Conservation (phyloP, 2,797 vertebrate genomes). For the Epinephelus malabaricus region DNA sequence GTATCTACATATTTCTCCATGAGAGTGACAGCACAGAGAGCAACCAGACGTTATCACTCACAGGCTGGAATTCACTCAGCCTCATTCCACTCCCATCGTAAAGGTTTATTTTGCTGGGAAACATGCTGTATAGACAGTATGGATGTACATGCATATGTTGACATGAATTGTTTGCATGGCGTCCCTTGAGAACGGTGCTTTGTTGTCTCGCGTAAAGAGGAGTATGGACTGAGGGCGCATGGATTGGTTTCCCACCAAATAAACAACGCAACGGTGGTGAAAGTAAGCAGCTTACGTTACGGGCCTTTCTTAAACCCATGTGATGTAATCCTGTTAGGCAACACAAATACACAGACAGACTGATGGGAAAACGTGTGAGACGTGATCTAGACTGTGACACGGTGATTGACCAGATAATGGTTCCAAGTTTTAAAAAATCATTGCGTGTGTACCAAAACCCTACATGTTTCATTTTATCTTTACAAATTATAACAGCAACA, state of each 20-base stretch:
- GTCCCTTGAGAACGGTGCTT: slow-evolving; percentile 41
- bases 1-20: slow-evolving; percentile 48
- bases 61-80: slow-evolving; percentile 58
- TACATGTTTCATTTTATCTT: no score
- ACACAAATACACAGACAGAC: slow-evolving; percentile 18
- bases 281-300: slow-evolving; percentile 80
- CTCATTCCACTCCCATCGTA: slow-evolving; percentile 39
- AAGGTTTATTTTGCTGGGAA: slow-evolving; percentile 38
- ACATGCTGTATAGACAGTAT: neutral
- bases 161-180: neutral
- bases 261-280: slow-evolving; percentile 46
- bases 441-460: no score
- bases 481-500: no score
- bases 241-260: slow-evolving; percentile 62
- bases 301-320: slow-evolving; percentile 52
- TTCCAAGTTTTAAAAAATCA: neutral
- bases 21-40: slow-evolving; percentile 40
- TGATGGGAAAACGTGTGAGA: slow-evolving; percentile 38
- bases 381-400: neutral
- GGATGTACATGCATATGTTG: slow-evolving; percentile 1
- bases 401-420: neutral
- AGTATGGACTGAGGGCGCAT: slow-evolving; percentile 18
- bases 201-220: slow-evolving; percentile 15
- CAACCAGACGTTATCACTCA: slow-evolving; percentile 53
- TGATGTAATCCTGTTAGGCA: slow-evolving; percentile 72